Base-by-base conservation (phyloP, 35 echinoderm and acorn worm species). In the Diadema setosum region DNA sequence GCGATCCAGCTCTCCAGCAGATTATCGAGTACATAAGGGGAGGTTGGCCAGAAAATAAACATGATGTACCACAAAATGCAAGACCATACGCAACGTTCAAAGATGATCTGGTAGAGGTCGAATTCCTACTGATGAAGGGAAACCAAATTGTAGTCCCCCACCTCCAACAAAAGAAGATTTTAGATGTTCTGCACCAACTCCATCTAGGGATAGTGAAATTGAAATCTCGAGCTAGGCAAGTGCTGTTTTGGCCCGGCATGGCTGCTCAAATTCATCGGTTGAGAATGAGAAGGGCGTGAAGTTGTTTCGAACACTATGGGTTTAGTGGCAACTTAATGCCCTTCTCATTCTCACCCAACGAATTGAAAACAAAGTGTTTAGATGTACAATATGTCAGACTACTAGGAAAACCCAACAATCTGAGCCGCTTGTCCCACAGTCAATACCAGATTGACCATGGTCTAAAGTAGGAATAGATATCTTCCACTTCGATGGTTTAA, bases 151-250 rank as follows among this genome's bases (percentile, higher is more conserved):
- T 94, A 56, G 64, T 94, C 46, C 92, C 87, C 6, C 31, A 30
- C 73, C 76, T 60, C 46, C 74, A 90, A 87, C 65, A 83, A 16
- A 73, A 69, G 58, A 69, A 95, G 16, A 87, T 95, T 33, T 58
- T 95, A 2, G 69, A 91, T 1, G 26, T 55, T 9, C 81, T 95
- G 33, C 88, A 95, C 58, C 61, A 89, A 46, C 81, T 52, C 42
- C 87, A 95, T 48, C 41, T 95, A 29, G 93, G 93, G 30, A 85
- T 87, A n/a, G 88, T 87, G 8, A 86, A 90, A 41, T 58, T 73
- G 29, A 95, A 91, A 44, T 59, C 65, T 30, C 18, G 57, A 42
- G 87, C 93, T 36, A 70, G 93, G 35, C 81, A 25, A 59, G 92
- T 1, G 84, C 75, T 86, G n/a, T n/a, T n/a, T n/a, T n/a, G n/a